Conservation (phyloP, 2,113 vertebrate genomes). For the Mastomys coucha region DNA sequence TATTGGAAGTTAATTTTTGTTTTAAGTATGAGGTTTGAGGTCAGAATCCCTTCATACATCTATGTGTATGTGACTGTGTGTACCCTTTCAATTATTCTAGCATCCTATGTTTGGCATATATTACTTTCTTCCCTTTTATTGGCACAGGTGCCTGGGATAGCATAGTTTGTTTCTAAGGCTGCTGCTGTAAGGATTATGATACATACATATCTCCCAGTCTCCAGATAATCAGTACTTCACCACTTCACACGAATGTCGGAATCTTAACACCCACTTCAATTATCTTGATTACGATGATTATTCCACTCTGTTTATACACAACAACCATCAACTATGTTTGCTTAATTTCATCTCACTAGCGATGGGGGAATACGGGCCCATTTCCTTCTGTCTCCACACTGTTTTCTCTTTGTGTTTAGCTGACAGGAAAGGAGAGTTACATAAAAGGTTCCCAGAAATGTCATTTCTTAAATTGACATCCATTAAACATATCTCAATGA, state of each 20-base stretch:
- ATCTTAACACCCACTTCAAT: background rate
- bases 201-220: background rate
- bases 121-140: background rate
- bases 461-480: background rate
- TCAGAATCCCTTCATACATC: background rate
- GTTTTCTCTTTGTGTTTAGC: background rate
- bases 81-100: background rate
- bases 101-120: background rate
- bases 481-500: background rate
- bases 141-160: background rate
- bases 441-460: background rate
- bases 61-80: background rate
- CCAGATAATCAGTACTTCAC: background rate
- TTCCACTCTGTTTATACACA: background rate
- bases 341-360: background rate
- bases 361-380: too few species aligned
- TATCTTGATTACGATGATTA: background rate
- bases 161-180: background rate
- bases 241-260: background rate
- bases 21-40: constrained; percentile 12
- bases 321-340: background rate
- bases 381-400: background rate
- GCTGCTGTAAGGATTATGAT: background rate
- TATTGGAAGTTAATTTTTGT: constrained; percentile 51
- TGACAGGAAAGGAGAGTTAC: background rate